Evolutionary conservation across 92 coral and sea anemone species (phyloP).

Genomic region (Siderastrea radians): DNA sequence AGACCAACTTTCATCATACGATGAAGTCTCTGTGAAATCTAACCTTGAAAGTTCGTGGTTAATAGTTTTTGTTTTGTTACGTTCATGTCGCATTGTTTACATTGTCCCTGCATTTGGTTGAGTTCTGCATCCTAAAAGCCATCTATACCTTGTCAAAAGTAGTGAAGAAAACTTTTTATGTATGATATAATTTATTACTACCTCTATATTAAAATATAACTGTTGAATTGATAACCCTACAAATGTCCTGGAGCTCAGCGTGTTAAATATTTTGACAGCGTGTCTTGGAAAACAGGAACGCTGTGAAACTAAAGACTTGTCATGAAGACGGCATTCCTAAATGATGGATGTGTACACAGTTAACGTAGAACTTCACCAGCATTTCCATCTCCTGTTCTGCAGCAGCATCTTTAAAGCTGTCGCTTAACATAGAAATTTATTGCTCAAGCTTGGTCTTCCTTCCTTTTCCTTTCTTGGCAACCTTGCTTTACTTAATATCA

Average conservation of each 20-base stretch:
- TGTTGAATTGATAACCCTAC: neutral
- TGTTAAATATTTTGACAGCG: neutral
- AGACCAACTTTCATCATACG: neutral
- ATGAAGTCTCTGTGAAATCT: neutral
- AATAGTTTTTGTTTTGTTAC: conserved; percentile 20
- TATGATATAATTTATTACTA: conserved; percentile 8
- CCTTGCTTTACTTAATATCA: conserved; percentile 21
- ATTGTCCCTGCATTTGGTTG: conserved; percentile 24
- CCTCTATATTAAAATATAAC: neutral
- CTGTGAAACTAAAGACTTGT: neutral
- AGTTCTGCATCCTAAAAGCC: neutral
- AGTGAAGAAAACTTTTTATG: conserved; percentile 5
- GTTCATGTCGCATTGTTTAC: conserved; percentile 35
- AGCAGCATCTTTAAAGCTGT: conserved; percentile 58
- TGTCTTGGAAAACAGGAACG: neutral
- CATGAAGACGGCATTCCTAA: conserved; percentile 29
- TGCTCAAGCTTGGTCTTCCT: conserved; percentile 63
- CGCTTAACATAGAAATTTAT: conserved; percentile 54
- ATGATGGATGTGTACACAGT: conserved; percentile 40
- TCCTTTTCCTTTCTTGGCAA: conserved; percentile 20
- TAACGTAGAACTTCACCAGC: conserved; percentile 34
- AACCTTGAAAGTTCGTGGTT: neutral
- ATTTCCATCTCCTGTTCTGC: conserved; percentile 53
- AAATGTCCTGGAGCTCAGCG: neutral
- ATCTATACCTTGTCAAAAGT: neutral